Percentiles rank a stretch among this genome's conserved stretches.
phyloP scores from a whole-genome alignment of 2,888 invertebrate species.

The Metacarcinus magister region DNA sequence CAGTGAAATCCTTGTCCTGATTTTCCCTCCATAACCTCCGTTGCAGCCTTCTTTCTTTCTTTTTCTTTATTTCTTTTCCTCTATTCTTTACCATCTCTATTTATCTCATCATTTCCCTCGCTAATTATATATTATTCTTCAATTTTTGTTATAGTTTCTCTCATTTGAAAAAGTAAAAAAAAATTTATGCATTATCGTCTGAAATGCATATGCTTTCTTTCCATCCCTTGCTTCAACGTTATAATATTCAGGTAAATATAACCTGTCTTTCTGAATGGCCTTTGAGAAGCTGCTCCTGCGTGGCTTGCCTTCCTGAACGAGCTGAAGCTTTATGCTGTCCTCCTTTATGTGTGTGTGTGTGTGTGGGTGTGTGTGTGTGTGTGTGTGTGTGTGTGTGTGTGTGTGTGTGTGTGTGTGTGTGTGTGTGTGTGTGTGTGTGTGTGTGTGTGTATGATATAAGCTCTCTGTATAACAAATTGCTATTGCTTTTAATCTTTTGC shows the following conservation, averaged over 20 bases:
- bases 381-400: neutral
- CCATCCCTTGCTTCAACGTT: neutral
- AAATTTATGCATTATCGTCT: neutral
- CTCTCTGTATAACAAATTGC: neutral
- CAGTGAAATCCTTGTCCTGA: neutral
- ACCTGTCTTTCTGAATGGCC: constrained; percentile 31
- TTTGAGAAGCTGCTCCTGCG: neutral
- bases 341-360: neutral
- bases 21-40: neutral
- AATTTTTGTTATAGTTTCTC: neutral
- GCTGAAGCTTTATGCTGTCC: neutral
- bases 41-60: neutral
- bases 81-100: neutral
- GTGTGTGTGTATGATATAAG: neutral
- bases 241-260: neutral
- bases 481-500: constrained; percentile 31
- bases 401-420: neutral
- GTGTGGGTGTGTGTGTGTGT: neutral
- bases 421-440: neutral
- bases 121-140: too few relatives aligned
- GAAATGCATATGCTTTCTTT: neutral
- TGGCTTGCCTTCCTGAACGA: neutral
- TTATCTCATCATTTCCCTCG: too few relatives aligned
- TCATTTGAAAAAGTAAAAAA: neutral
- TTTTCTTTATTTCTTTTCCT: neutral